Conservation (phyloP, 2,888 invertebrate species). For the Trachelus troglodyta region DNA sequence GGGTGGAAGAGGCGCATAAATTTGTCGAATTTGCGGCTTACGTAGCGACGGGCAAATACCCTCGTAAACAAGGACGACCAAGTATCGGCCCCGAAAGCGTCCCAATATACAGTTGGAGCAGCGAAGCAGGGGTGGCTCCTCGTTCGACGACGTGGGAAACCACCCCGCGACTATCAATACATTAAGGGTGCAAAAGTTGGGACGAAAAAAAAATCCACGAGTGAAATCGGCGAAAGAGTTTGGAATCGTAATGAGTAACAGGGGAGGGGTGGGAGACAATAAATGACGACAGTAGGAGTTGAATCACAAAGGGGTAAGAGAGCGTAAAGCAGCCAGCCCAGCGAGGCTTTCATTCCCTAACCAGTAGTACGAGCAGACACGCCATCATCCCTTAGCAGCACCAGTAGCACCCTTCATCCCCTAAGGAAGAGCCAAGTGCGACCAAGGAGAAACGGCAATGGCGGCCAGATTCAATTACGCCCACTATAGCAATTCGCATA, state of each 20-base stretch:
- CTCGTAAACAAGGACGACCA: constrained; percentile 18
- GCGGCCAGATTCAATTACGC: neutral
- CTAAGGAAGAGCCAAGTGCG: neutral
- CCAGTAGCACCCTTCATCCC: neutral
- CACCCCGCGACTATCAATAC: constrained; percentile 24
- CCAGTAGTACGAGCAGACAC: neutral
- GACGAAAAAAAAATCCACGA: neutral
- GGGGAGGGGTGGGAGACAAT: constrained; percentile 7
- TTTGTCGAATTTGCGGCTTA: constrained; percentile 41
- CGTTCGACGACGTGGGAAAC: constrained; percentile 1
- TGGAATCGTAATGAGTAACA: neutral
- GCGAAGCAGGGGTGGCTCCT: neutral
- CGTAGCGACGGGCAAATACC: constrained; percentile 16
- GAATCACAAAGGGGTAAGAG: neutral
- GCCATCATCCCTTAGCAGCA: neutral
- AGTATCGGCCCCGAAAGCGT: neutral
- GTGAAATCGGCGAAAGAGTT: neutral
- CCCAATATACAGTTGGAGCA: neutral
- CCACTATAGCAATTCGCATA: neutral
- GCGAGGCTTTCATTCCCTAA: neutral
- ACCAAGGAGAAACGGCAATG: neutral
- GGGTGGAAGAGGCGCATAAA: constrained; percentile 36
- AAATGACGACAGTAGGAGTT: neutral
- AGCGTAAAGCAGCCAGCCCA: neutral
- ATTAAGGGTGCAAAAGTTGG: constrained; percentile 14